Percentiles rank a stretch among this genome's conserved stretches.
Conservation (phyloP, 2,888 invertebrate species). For the Caenorhabditis afra region DNA sequence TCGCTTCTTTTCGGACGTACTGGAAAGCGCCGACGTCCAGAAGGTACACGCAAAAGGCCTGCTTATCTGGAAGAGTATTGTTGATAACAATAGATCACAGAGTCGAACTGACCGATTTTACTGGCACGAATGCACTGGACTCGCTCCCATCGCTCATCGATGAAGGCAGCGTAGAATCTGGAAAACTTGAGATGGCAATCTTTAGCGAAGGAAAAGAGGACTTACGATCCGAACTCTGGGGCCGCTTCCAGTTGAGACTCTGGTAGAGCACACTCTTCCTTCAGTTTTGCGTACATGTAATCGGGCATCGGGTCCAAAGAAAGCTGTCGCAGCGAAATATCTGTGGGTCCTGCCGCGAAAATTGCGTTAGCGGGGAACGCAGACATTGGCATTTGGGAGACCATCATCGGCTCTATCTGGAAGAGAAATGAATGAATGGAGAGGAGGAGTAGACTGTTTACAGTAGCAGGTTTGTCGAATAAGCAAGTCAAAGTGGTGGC, state of each 20-base stretch:
- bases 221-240: slow-evolving; percentile 50
- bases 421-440: not conserved
- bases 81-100: slow-evolving; percentile 9
- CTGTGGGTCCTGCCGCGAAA: slow-evolving; percentile 72
- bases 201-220: not conserved
- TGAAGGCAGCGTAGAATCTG: slow-evolving; percentile 65
- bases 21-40: slow-evolving; percentile 73
- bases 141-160: slow-evolving; percentile 70
- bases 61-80: slow-evolving; percentile 54
- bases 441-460: too few species aligned
- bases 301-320: slow-evolving; percentile 75
- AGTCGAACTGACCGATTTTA: slow-evolving; percentile 67
- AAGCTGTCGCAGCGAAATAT: slow-evolving; percentile 68
- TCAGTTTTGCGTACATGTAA: slow-evolving; percentile 70
- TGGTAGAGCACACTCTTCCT: slow-evolving; percentile 65
- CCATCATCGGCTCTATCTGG: slow-evolving; percentile 61
- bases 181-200: not conserved
- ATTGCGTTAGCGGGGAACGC: slow-evolving; percentile 69
- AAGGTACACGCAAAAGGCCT: slow-evolving; percentile 67
- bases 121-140: slow-evolving; percentile 65
- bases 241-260: slow-evolving; percentile 49
- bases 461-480: slow-evolving; percentile 54
- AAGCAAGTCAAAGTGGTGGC: slow-evolving; percentile 27
- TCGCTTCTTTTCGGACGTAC: slow-evolving; percentile 65
- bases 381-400: slow-evolving; percentile 65